A percentile compares a stretch with the other conserved stretches of the same genome.
phyloP scores from a whole-genome alignment of 2,797 vertebrate genomes.

The Acropternis orthonyx region DNA sequence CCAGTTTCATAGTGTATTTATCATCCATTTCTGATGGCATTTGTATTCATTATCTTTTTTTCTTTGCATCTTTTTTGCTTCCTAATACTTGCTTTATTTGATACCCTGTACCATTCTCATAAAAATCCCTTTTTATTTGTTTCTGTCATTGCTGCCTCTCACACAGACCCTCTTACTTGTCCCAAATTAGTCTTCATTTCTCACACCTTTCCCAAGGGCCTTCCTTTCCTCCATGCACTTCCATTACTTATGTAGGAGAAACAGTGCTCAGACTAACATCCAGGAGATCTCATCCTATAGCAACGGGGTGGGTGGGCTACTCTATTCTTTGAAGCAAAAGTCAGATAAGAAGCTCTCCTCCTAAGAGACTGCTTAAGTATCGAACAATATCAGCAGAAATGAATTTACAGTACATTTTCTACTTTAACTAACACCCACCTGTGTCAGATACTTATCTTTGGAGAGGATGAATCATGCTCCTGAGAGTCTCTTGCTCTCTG shows the following conservation, averaged over 20 bases:
- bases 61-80: neutral
- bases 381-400: slow-evolving; percentile 23
- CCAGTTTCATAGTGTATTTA: fast-evolving
- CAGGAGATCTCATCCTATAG: neutral
- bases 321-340: neutral
- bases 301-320: fast-evolving
- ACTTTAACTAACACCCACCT: slow-evolving; percentile 59
- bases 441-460: slow-evolving; percentile 41
- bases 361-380: neutral
- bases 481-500: neutral
- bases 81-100: neutral
- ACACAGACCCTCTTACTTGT: fast-evolving
- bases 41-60: neutral
- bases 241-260: neutral
- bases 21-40: neutral
- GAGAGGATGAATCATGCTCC: slow-evolving; percentile 37
- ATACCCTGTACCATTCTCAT: neutral
- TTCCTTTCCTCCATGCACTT: neutral
- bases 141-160: neutral
- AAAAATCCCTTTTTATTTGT: slow-evolving; percentile 8
- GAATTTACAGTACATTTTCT: slow-evolving; percentile 51
- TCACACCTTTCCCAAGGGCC: neutral
- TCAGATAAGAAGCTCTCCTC: neutral
- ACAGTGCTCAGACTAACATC: neutral
- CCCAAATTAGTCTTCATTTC: neutral